phyloP scores from a whole-genome alignment of 2,797 vertebrate species.

The Apogon talboti region DNA sequence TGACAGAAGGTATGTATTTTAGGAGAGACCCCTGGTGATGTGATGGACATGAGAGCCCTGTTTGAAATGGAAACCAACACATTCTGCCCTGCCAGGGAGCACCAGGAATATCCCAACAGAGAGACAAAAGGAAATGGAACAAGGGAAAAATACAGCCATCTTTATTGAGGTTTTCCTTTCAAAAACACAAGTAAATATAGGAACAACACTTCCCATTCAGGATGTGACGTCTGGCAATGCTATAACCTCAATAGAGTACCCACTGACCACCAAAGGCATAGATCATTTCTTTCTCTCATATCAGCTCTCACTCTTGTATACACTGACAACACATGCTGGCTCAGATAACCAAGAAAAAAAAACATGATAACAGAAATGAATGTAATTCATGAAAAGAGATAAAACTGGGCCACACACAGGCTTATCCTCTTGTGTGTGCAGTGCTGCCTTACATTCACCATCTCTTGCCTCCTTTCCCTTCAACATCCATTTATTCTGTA shows the following conservation, averaged over 20 bases:
- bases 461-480: slow-evolving; percentile 53
- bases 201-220: slow-evolving; percentile 68
- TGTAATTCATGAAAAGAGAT: slow-evolving; percentile 79
- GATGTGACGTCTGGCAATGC: slow-evolving; percentile 65
- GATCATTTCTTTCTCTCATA: slow-evolving; percentile 68
- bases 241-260: slow-evolving; percentile 66
- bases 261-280: slow-evolving; percentile 63
- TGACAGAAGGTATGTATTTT: slow-evolving; percentile 84
- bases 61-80: slow-evolving; percentile 85
- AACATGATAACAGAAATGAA: slow-evolving; percentile 80
- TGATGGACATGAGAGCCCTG: slow-evolving; percentile 78
- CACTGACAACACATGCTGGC: slow-evolving; percentile 77
- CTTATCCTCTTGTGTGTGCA: slow-evolving; percentile 67
- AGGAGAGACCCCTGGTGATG: slow-evolving; percentile 81
- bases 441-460: slow-evolving; percentile 55
- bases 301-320: slow-evolving; percentile 75
- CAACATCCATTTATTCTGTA: slow-evolving; percentile 63
- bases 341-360: slow-evolving; percentile 76
- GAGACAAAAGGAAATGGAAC: slow-evolving; percentile 78
- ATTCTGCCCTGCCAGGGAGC: slow-evolving; percentile 73
- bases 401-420: slow-evolving; percentile 73
- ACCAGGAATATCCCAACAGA: slow-evolving; percentile 77
- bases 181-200: slow-evolving; percentile 80
- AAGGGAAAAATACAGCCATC: slow-evolving; percentile 81
- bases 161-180: slow-evolving; percentile 85